These are phyloP conservation scores for Passer montanus DNA, from an alignment of 2,113 vertebrate species.

Conservation along the genomic window DNA sequence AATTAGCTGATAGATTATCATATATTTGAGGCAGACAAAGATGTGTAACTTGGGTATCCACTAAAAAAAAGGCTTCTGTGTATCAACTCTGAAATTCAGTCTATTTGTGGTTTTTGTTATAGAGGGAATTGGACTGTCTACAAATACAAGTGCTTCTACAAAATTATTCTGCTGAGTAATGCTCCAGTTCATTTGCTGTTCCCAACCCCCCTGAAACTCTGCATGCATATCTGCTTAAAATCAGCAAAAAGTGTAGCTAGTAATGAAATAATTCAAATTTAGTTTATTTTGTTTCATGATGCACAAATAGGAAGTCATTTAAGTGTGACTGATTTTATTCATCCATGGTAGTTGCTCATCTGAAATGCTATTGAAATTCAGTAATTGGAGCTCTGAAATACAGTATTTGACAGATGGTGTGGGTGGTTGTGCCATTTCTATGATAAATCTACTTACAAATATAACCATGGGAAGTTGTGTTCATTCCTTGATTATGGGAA, in stretches of 20 bases:
- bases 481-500: conserved; percentile 12
- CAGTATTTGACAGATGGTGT: conserved; percentile 47
- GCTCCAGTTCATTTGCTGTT: not conserved
- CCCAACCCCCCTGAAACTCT: not conserved
- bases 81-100: not conserved
- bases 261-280: conserved; percentile 44
- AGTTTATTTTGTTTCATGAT: conserved; percentile 38
- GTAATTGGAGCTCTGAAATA: conserved; percentile 49
- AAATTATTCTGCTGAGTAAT: conserved; percentile 21
- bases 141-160: not conserved
- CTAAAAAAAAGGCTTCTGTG: not conserved
- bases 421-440: conserved; percentile 45
- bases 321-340: conserved; percentile 50
- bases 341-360: conserved; percentile 17
- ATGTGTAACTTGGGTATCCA: not conserved
- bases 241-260: not conserved
- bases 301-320: conserved; percentile 49
- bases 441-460: conserved; percentile 48
- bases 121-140: not conserved
- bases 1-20: not conserved
- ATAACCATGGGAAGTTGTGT: conserved; percentile 16
- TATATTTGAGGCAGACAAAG: not conserved
- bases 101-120: not conserved
- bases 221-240: not conserved
- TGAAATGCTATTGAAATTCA: conserved; percentile 51